A percentile compares a stretch with the other conserved stretches of the same genome.
These are phyloP conservation scores for Dreissena rostriformis DNA, from an alignment of 1,140 invertebrate species.

Conservation along the genomic window DNA sequence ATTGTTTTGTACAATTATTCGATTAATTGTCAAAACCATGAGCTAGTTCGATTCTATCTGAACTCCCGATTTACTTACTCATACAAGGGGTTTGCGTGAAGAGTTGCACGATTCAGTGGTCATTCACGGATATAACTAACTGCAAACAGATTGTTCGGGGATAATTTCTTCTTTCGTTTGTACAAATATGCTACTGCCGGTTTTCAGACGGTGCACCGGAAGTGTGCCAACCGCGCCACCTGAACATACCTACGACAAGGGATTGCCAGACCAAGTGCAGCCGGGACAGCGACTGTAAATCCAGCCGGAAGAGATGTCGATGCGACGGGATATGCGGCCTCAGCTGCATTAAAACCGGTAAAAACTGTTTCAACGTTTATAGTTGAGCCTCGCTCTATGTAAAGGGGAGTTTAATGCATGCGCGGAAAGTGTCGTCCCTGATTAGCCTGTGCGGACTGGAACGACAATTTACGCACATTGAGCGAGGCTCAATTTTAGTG, in stretches of 20 bases:
- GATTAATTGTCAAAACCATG: too few relatives aligned
- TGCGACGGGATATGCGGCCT: conserved; percentile 98
- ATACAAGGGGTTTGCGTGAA: neutral
- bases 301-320: conserved; percentile 97
- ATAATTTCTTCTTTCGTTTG: neutral
- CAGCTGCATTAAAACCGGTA: conserved; percentile 96
- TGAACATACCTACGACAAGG: conserved; percentile 53
- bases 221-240: conserved; percentile 17
- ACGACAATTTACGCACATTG: neutral
- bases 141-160: neutral
- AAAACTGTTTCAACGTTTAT: conserved; percentile 58
- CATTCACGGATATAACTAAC: neutral
- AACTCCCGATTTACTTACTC: neutral
- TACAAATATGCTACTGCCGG: neutral
- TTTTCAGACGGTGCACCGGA: neutral
- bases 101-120: neutral
- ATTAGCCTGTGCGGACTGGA: neutral
- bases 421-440: neutral
- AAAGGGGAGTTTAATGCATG: neutral
- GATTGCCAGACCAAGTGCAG: conserved; percentile 95
- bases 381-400: neutral
- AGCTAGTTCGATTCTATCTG: neutral
- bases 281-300: conserved; percentile 96
- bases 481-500: too few relatives aligned
- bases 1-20: too few relatives aligned